phyloP scores from a whole-genome alignment of 1,140 invertebrate species.

The Euwallacea fornicatus region DNA sequence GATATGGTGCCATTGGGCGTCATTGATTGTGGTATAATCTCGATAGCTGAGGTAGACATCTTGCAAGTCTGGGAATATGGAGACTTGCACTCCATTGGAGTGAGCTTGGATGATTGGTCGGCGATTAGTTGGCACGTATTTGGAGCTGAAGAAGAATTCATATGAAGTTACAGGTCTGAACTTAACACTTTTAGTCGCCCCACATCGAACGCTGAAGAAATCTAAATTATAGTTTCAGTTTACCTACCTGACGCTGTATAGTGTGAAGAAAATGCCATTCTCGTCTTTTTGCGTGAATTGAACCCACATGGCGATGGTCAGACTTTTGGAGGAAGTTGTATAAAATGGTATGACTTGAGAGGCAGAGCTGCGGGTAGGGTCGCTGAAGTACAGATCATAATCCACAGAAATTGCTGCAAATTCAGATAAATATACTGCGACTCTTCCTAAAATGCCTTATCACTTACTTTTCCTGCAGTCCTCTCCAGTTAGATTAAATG shows the following conservation, averaged over 20 bases:
- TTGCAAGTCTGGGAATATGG: constrained; percentile 83
- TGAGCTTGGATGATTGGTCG: constrained; percentile 85
- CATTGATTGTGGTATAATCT: constrained; percentile 91
- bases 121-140: constrained; percentile 77
- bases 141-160: constrained; percentile 59
- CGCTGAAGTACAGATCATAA: constrained; percentile 93
- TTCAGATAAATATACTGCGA: neutral
- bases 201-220: neutral
- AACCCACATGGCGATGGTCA: constrained; percentile 95
- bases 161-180: neutral
- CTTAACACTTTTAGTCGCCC: neutral
- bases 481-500: constrained; percentile 93
- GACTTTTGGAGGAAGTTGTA: constrained; percentile 70
- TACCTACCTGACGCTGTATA: constrained; percentile 81
- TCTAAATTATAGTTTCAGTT: neutral
- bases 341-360: constrained; percentile 89
- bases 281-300: constrained; percentile 89
- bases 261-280: constrained; percentile 89
- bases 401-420: constrained; percentile 88
- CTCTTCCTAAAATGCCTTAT: neutral
- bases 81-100: constrained; percentile 85
- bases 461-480: constrained; percentile 90
- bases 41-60: constrained; percentile 89
- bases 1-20: constrained; percentile 96
- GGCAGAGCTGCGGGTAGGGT: constrained; percentile 83